Base-by-base conservation (phyloP, 2,888 invertebrate genomes). In the Eupelmus urozonus region DNA sequence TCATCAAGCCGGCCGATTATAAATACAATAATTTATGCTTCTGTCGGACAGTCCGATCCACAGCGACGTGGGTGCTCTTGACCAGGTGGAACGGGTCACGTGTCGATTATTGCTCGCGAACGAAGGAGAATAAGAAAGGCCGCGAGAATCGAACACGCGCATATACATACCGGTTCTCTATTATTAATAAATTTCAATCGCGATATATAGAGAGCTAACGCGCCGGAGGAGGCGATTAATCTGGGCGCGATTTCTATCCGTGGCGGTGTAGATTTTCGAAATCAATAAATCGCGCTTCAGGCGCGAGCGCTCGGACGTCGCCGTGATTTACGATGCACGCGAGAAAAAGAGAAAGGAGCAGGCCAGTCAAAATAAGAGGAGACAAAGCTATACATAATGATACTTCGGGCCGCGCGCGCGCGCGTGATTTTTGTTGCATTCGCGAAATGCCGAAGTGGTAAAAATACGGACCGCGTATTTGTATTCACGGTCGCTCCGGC, bases 131-230 rank as follows among this genome's bases (percentile, higher is more conserved):
- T 16, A 27, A 27, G 5, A 53, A 62, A 27, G 18, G 9, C 29
- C 13, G 29, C 49, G 49, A 71, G n/a, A 49, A 69, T 55, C 49
- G 73, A 78, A 76, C 45, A 77, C 62, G 77, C 27, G n/a, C 42
- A 74, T 40, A 59, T 76, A 86, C 87, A 74, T 77, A 86, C 87
- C 85, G 86, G 86, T 87, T 87, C n/a, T 83, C 85, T 85, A 86
- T 87, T 87, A 87, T 86, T 87, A 85, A 88, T 87, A 87, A 86
- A 87, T 87, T 87, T 85, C 83, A 86, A 87, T 86, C 84, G 83
- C 84, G 73, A 70, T 79, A 73, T 27, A n/a, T n/a, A n/a, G 16
- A 16, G 27, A 59, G 80, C 83, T 84, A 84, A 82, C 83, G 81
- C 77, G 67, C 51, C 18, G 23, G 34, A 80, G 78, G 74, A 80